These are phyloP conservation scores for Elegia similella DNA, from an alignment of 2,888 invertebrate genomes.

Conservation along the genomic window DNA sequence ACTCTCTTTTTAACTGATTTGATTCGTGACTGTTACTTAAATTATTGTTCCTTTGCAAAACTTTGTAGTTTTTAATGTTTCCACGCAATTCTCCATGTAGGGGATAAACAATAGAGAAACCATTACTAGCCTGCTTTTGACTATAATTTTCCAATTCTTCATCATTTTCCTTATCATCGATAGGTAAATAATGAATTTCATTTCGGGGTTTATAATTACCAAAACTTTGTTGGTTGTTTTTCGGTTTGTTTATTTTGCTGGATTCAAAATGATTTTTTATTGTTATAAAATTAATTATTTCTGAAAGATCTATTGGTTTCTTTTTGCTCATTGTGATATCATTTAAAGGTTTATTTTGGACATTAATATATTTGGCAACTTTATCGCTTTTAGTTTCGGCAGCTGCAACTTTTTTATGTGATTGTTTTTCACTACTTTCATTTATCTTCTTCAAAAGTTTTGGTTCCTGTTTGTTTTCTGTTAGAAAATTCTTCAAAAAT, in stretches of 20 bases:
- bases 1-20: conserved; percentile 45
- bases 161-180: conserved; percentile 38
- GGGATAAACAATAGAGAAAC: conserved; percentile 38
- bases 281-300: conserved; percentile 61
- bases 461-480: conserved; percentile 34
- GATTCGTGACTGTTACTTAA: conserved; percentile 41
- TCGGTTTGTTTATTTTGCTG: conserved; percentile 51
- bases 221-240: conserved; percentile 36
- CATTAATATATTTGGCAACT: conserved; percentile 45
- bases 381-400: conserved; percentile 48
- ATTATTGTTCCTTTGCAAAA: conserved; percentile 62
- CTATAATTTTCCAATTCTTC: conserved; percentile 32
- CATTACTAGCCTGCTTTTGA: conserved; percentile 35
- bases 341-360: conserved; percentile 46
- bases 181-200: conserved; percentile 41
- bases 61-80: conserved; percentile 71
- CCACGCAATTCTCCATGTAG: conserved; percentile 61
- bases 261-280: conserved; percentile 69
- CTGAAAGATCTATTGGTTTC: conserved; percentile 56
- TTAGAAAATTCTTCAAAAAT: conserved; percentile 62
- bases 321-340: conserved; percentile 47
- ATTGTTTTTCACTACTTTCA: conserved; percentile 3
- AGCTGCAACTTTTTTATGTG: conserved; percentile 11
- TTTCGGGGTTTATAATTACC: conserved; percentile 41
- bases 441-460: conserved; percentile 17